Conservation (phyloP, 35 echinoderm and acorn worm genomes). For the Ophiothrix spiculata region DNA sequence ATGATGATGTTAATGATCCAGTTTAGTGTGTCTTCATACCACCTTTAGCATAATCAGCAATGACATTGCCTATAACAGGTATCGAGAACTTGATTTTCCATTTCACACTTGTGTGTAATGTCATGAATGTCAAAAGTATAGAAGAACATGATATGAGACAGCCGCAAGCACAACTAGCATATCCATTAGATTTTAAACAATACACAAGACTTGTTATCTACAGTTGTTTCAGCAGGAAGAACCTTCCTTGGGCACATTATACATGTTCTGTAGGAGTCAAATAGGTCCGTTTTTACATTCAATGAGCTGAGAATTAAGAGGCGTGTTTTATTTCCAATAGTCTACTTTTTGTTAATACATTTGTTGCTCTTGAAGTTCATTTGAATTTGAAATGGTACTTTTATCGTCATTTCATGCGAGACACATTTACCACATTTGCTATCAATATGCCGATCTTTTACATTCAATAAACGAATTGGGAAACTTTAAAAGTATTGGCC, state of each 20-base stretch:
- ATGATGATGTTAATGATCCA: background rate
- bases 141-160: background rate
- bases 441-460: no score
- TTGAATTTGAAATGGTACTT: background rate
- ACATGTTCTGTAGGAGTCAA: constrained; percentile 5
- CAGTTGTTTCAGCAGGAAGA: background rate
- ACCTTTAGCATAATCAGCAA: background rate
- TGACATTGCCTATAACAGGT: background rate
- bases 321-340: no score
- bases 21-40: background rate
- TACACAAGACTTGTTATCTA: background rate
- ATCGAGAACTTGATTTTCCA: constrained; percentile 1
- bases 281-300: background rate
- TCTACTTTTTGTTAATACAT: no score
- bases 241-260: background rate
- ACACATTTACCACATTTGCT: background rate
- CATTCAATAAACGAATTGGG: no score
- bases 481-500: no score
- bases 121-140: background rate
- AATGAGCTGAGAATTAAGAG: background rate
- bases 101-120: background rate
- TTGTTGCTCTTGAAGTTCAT: no score
- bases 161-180: background rate
- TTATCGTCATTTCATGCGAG: background rate
- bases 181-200: constrained; percentile 14